phyloP scores from a whole-genome alignment of 2,113 vertebrate genomes.

The Platichthys stellatus region DNA sequence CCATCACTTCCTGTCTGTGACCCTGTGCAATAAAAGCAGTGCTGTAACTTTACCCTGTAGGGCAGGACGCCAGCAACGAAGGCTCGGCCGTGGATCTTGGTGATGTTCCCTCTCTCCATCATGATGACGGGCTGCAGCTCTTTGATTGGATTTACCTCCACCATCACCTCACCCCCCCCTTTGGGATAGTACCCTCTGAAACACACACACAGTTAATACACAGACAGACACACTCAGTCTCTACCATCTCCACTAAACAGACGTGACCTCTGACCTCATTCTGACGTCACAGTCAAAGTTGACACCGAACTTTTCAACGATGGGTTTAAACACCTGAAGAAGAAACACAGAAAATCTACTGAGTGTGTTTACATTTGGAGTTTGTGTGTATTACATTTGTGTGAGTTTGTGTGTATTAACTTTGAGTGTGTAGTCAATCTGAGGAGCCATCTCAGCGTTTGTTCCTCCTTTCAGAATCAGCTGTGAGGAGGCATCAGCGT shows the following conservation, averaged over 20 bases:
- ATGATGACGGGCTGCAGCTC: conserved; percentile 89
- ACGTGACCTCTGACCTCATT: conserved; percentile 85
- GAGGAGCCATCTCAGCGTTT: conserved; percentile 97
- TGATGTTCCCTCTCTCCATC: conserved; percentile 91
- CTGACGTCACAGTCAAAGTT: conserved; percentile 91
- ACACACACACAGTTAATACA: neutral
- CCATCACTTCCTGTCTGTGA: neutral
- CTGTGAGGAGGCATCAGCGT: conserved; percentile 87
- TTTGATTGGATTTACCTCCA: conserved; percentile 89
- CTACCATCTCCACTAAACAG: neutral
- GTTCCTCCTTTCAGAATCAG: conserved; percentile 94
- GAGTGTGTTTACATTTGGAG: neutral
- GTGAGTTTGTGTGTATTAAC: conserved; percentile 12
- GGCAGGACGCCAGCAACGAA: conserved; percentile 95
- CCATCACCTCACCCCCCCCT: conserved; percentile 91
- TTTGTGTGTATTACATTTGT: neutral
- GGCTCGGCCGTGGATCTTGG: conserved; percentile 93
- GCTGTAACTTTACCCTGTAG: conserved; percentile 83
- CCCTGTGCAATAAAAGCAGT: too few relatives aligned
- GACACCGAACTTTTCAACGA: conserved; percentile 91
- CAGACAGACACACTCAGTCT: neutral
- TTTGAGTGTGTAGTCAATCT: conserved; percentile 93
- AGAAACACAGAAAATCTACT: conserved; percentile 1
- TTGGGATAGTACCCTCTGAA: conserved; percentile 95
- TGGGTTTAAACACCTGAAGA: conserved; percentile 94